These are phyloP conservation scores for Eubasilissa regina DNA, from an alignment of 1,140 invertebrate species.

Conservation along the genomic window DNA sequence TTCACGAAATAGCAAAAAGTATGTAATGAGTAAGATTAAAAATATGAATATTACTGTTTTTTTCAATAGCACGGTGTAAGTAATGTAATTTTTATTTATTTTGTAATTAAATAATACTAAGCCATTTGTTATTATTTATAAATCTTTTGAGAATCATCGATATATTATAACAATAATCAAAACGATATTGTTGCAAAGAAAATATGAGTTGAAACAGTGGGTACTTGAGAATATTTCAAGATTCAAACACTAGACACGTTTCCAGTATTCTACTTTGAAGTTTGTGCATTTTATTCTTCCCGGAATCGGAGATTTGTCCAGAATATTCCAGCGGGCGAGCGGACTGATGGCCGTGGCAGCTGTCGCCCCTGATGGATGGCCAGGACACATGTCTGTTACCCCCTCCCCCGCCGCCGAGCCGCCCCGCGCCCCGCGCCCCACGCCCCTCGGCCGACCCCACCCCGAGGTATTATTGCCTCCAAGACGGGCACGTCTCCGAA, in stretches of 20 bases:
- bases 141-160: too few species aligned
- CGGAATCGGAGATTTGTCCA: slow-evolving; percentile 35
- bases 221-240: neutral
- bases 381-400: slow-evolving; percentile 57
- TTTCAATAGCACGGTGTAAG: too few species aligned
- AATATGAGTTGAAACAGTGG: neutral
- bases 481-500: slow-evolving; percentile 49
- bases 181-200: too few species aligned
- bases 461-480: slow-evolving; percentile 37
- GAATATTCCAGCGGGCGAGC: slow-evolving; percentile 34
- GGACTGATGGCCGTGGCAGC: slow-evolving; percentile 55
- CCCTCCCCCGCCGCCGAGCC: slow-evolving; percentile 29
- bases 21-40: too few species aligned
- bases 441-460: neutral
- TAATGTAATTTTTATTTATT: too few species aligned
- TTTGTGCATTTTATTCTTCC: slow-evolving; percentile 45
- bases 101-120: too few species aligned
- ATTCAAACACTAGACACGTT: slow-evolving; percentile 34
- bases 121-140: too few species aligned
- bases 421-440: neutral
- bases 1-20: too few species aligned
- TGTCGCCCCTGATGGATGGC: slow-evolving; percentile 60
- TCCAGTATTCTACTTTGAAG: slow-evolving; percentile 32
- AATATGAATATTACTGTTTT: too few species aligned
- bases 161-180: too few species aligned